A percentile compares a stretch with the other conserved stretches of the same genome.
Conservation (phyloP, 2,888 invertebrate species). For the Copidosoma aretas region DNA sequence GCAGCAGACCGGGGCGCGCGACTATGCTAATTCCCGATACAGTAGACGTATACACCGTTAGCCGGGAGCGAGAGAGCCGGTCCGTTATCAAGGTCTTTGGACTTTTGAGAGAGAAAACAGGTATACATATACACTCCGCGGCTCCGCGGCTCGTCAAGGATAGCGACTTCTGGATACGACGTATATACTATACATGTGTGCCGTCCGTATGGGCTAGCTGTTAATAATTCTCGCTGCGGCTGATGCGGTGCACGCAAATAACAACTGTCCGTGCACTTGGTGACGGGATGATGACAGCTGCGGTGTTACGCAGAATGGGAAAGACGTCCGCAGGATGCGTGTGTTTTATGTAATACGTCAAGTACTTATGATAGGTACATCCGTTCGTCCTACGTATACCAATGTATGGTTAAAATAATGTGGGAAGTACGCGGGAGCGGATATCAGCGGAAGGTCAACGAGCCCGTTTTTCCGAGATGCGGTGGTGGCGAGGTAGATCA, state of each 20-base stretch:
- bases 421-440: not conserved
- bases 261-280: too few relatives aligned
- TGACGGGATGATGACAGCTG: too few relatives aligned
- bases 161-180: conserved; percentile 41
- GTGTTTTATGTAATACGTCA: too few relatives aligned
- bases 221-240: too few relatives aligned
- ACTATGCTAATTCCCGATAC: conserved; percentile 43
- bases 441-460: conserved; percentile 25
- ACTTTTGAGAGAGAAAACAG: conserved; percentile 43
- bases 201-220: too few relatives aligned
- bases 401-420: too few relatives aligned
- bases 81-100: conserved; percentile 45
- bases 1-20: not conserved
- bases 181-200: not conserved
- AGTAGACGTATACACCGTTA: conserved; percentile 49
- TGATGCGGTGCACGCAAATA: too few relatives aligned
- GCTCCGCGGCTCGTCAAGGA: conserved; percentile 47
- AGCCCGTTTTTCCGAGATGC: conserved; percentile 10
- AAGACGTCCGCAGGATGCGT: too few relatives aligned
- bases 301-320: too few relatives aligned
- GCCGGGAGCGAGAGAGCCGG: conserved; percentile 40
- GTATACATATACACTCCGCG: too few relatives aligned
- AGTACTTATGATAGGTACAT: too few relatives aligned
- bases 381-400: too few relatives aligned
- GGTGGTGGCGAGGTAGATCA: not conserved